Evolutionary conservation across 2,797 vertebrate species (phyloP), one percentile per base, ranked within the genome.

Genomic region (Acestrorhynchus altus): DNA sequence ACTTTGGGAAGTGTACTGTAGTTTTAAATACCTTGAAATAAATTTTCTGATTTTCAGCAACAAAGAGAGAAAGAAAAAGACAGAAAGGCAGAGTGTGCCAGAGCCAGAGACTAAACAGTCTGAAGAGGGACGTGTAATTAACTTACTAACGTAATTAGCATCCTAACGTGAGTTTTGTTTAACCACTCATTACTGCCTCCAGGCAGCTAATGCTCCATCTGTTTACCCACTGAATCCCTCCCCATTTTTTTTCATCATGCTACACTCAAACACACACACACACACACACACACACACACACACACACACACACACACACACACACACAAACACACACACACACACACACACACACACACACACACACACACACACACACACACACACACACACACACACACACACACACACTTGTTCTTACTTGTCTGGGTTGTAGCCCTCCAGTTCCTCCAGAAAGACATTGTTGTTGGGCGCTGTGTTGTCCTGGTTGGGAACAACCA

Each of bases 341-440:
- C n/a, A 42, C 39, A 26, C 5, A 65, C 61, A 57, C 67, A 59
- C 44, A 56, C 12, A 31, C 31, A 35, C 31, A 35, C 31, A 35
- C 31, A 35, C 31, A 2, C 2, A 2, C 2, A 35, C 31, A 35
- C 2, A 65, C 46, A 57, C 67, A 59, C 2, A 35, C 2, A 2
- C 31, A 56, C 22, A 39, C 16, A 24, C 15, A 35, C 39, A 12
- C 56, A 12, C 24, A 24, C 4, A 65, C 46, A 51, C 67, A 59
- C 39, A 59, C 10, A 28, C 2, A 72, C 16, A 24, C n/a, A 42
- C 39, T 61, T 26, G 39, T 18, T 16, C 91, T 89, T 88, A 97
- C 97, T 94, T 98, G 72, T 98, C 96, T 0, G 96, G 95, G 74
- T 95, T 95, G 91, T 95, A 98, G 63, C 96, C 96, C 87, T 98